Base-by-base conservation (phyloP, 64 coral and sea anemone species). In the Montipora capricornis region DNA sequence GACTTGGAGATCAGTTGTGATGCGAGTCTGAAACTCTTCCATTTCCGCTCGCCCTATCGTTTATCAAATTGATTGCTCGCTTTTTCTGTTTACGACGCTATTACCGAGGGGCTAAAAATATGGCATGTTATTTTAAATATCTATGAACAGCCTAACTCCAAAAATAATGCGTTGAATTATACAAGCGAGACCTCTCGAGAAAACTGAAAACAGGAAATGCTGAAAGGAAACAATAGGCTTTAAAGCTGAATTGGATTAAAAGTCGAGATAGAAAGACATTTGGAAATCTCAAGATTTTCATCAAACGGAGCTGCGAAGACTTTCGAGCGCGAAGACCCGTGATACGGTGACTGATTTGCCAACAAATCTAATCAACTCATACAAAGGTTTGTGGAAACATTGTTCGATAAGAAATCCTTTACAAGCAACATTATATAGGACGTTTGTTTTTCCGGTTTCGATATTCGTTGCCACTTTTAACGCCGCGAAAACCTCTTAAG, bases 121-220 rank as follows among this genome's bases (percentile, higher is more conserved):
- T 24, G 68, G 68, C 68, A 8, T 20, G 68, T 71, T 71, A 71
- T 22, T 71, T 71, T 20, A 71, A 71, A 71, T 19, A 20, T 71
- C 17, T 71, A 15, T 7, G 17, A 15, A 71, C 19, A 20, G 22
- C 17, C 68, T 0, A 71, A 71, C 8, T 71, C 68, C 68, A n/a
- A 71, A 71, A 71, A 71, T 71, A 71, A 71, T 71, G 5, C 19
- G 20, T 71, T 71, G 68, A 71, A 71, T 71, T 71, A 71, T 20
- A 71, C 68, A 71, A 71, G 37, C 37, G 37, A 37, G 5, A 7
- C 4, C 20, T 6, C 17, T 71, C 4, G 68, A 71, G 17, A 71
- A 37, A 71, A 71, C 17, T 71, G 8, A 71, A 71, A 71, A 20
- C 68, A 71, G 68, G 68, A 71, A 71, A 17, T 24, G 20, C 5